phyloP scores from a whole-genome alignment of 2,888 invertebrate species.

The Aleiodes testaceus region DNA sequence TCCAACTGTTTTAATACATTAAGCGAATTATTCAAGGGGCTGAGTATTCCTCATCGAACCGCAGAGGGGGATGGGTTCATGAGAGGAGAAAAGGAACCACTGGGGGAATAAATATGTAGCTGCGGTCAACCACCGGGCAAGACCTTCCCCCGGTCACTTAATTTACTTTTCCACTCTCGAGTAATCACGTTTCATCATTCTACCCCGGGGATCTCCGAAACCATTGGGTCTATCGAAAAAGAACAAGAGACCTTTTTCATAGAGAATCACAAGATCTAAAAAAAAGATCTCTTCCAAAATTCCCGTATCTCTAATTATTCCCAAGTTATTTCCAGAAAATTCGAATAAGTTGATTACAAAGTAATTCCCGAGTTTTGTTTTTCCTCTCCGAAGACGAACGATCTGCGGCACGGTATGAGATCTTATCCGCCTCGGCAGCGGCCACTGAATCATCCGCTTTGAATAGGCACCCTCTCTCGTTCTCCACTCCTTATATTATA shows the following conservation, averaged over 20 bases:
- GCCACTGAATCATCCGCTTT: slow-evolving; percentile 72
- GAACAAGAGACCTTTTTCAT: too few species aligned
- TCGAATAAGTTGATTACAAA: slow-evolving; percentile 44
- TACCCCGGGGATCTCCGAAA: too few species aligned
- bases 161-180: too few species aligned
- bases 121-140: slow-evolving; percentile 46
- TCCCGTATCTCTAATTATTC: neutral
- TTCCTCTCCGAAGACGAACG: slow-evolving; percentile 61
- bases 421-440: slow-evolving; percentile 70
- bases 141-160: slow-evolving; percentile 36
- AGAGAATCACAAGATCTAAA: too few species aligned
- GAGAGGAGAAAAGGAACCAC: slow-evolving; percentile 8
- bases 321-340: slow-evolving; percentile 47
- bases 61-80: slow-evolving; percentile 15
- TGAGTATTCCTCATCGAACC: too few species aligned
- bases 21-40: too few species aligned
- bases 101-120: slow-evolving; percentile 51
- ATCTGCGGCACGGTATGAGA: slow-evolving; percentile 66
- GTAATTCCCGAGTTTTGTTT: slow-evolving; percentile 50
- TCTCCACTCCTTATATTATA: slow-evolving; percentile 59
- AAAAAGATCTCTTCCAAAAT: too few species aligned
- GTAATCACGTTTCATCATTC: too few species aligned
- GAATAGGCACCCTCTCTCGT: slow-evolving; percentile 69
- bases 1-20: slow-evolving; percentile 10
- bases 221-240: too few species aligned